Evolutionary conservation across 2,797 vertebrate genomes (phyloP), one percentile per base, ranked within the genome.

Genomic region (Dicrostonyx torquatus): DNA sequence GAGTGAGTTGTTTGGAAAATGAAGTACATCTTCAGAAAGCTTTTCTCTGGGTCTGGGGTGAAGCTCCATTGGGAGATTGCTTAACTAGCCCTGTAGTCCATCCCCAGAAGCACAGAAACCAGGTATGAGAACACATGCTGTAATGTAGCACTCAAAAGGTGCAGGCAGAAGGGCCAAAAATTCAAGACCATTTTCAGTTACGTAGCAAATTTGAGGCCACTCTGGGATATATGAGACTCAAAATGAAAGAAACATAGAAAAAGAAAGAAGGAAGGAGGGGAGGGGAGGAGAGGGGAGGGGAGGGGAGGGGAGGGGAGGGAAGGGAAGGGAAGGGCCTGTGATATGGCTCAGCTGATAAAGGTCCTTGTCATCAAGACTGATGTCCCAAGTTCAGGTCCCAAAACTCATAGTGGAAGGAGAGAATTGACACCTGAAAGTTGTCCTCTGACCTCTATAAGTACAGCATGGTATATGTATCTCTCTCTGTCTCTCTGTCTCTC

Each of bases 271-370:
- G 8, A 7, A 48, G 14, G 43, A 4, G 24, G 14, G 20, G 10
- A 4, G n/a, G 68, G 3, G 2, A 11, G n/a, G 3, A 26, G 40
- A 4, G 4, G 29, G 72, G 24, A 0, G 10, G 5, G 40, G 1
- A 20, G 48, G 15, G 3, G 43, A 31, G 15, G 75, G 45, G 26
- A 2, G 2, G 48, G 26, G 14, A 2, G 50, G 26, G 29, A 4
- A 48, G 2, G 17, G 8, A 6, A 14, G 12, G 9, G 14, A 45
- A 18, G 11, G 55, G 2, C 37, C 58, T 62, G 14, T 62, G 58
- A 62, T 15, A 34, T 45, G 58, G 8, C 7, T 83, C 26, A 6
- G 1, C 40, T 45, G 14, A 40, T 12, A 62, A 83, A 83, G 15
- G 40, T 62, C 26, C 40, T 83, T 62, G 58, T 31, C 58, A 45